A percentile compares a stretch with the other conserved stretches of the same genome.
Evolutionary conservation across 2,113 vertebrate genomes (phyloP).

Genomic region (Apodemus sylvaticus): DNA sequence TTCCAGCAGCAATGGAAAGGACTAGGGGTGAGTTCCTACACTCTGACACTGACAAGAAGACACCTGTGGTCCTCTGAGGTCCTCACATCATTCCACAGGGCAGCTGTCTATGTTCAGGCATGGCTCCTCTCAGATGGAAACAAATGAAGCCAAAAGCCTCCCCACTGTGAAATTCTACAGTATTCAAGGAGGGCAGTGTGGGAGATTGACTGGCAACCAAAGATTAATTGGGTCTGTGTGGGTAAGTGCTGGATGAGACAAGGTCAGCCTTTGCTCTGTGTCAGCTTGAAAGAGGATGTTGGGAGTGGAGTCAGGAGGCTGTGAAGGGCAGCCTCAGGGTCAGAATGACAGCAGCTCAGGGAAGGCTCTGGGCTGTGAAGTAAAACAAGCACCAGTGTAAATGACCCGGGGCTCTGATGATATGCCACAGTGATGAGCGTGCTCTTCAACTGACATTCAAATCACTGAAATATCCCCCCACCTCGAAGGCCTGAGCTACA

Average conservation of each 20-base stretch:
- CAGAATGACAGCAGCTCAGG: conserved; percentile 81
- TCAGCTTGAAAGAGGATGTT: conserved; percentile 82
- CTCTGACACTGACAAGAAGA: neutral
- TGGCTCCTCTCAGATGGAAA: conserved; percentile 67
- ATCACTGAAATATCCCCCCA: conserved; percentile 66
- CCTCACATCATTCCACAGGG: neutral
- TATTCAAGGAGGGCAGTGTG: conserved; percentile 79
- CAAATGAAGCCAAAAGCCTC: conserved; percentile 72
- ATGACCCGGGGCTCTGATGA: conserved; percentile 82
- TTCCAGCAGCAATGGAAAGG: neutral
- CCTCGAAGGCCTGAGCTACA: conserved; percentile 29
- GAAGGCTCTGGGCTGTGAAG: conserved; percentile 84
- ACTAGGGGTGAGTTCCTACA: neutral
- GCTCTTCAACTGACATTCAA: conserved; percentile 81
- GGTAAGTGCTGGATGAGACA: conserved; percentile 84
- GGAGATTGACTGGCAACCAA: conserved; percentile 78
- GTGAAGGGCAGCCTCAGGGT: conserved; percentile 83
- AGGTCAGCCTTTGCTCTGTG: conserved; percentile 82
- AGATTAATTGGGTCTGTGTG: conserved; percentile 85
- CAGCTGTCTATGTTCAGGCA: conserved; percentile 29
- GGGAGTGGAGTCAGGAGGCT: conserved; percentile 82
- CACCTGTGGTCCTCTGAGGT: neutral
- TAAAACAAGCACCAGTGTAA: conserved; percentile 86
- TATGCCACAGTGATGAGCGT: conserved; percentile 67
- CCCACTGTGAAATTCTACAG: conserved; percentile 74